Conservation (phyloP, 2,888 invertebrate species). For the Eumerus sabulonum region DNA sequence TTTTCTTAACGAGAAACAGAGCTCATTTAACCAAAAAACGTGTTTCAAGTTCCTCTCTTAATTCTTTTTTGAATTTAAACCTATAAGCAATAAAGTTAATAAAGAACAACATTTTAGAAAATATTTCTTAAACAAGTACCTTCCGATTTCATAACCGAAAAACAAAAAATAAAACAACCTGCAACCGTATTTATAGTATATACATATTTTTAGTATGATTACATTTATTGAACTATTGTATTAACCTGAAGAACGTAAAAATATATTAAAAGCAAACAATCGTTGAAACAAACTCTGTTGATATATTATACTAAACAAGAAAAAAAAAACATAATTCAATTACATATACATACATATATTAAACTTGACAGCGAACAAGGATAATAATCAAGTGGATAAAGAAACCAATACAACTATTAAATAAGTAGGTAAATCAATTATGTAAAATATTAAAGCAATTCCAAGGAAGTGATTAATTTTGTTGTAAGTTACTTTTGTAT, state of each 20-base stretch:
- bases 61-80: conserved; percentile 24
- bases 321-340: conserved; percentile 38
- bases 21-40: too few relatives aligned
- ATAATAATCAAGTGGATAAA: conserved; percentile 24
- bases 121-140: conserved; percentile 60
- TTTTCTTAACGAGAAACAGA: neutral
- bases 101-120: too few relatives aligned
- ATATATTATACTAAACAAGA: conserved; percentile 32
- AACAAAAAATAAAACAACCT: too few relatives aligned
- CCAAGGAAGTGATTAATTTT: conserved; percentile 1
- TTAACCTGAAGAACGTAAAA: conserved; percentile 1
- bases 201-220: conserved; percentile 40
- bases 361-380: conserved; percentile 38
- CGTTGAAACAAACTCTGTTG: conserved; percentile 50
- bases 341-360: neutral
- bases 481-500: conserved; percentile 8
- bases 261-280: conserved; percentile 1
- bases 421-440: conserved; percentile 59
- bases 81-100: conserved; percentile 8
- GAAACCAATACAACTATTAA: conserved; percentile 41
- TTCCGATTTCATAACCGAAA: conserved; percentile 61
- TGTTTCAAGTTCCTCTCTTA: conserved; percentile 45
- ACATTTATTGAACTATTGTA: conserved; percentile 6
- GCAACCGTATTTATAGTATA: conserved; percentile 10
- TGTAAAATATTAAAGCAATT: conserved; percentile 28